Evolutionary conservation across 2,113 vertebrate genomes (phyloP).

Genomic region (Lichenostomus cassidix): DNA sequence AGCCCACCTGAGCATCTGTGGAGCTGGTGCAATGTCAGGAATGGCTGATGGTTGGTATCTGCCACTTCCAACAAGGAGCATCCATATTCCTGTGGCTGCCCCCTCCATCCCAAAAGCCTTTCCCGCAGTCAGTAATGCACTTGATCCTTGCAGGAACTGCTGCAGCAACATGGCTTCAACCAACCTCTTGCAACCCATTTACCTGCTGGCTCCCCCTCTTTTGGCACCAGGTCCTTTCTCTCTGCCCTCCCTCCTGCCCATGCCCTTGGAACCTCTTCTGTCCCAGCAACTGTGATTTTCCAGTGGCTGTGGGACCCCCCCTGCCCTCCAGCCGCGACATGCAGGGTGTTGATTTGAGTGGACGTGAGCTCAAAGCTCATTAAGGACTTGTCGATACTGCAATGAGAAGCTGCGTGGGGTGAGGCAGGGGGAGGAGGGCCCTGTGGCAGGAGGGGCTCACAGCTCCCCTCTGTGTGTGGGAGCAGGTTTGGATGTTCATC

Average conservation of each 20-base stretch:
- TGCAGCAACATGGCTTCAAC: neutral
- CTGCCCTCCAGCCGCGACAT: neutral
- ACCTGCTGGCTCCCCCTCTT: neutral
- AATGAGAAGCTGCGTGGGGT: constrained; percentile 22
- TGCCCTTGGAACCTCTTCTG: constrained; percentile 50
- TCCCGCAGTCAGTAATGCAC: neutral
- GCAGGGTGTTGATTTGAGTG: constrained; percentile 75
- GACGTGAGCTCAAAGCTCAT: constrained; percentile 85
- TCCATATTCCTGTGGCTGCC: neutral
- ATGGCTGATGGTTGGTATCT: neutral
- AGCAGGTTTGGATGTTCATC: neutral
- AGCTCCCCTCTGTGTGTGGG: neutral
- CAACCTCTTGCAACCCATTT: neutral
- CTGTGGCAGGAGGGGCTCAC: neutral
- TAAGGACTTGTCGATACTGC: constrained; percentile 79
- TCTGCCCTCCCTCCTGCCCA: neutral
- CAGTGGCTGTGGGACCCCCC: neutral
- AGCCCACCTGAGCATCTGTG: neutral
- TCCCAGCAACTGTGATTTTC: neutral
- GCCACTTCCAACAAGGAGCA: neutral
- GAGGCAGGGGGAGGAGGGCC: neutral
- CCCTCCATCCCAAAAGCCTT: neutral
- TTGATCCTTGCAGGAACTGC: neutral
- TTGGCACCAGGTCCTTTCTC: fast-evolving
- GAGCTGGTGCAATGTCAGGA: neutral